These are phyloP conservation scores for Carcinoscorpius rotundicauda DNA, from an alignment of 1,140 invertebrate genomes.

Conservation along the genomic window DNA sequence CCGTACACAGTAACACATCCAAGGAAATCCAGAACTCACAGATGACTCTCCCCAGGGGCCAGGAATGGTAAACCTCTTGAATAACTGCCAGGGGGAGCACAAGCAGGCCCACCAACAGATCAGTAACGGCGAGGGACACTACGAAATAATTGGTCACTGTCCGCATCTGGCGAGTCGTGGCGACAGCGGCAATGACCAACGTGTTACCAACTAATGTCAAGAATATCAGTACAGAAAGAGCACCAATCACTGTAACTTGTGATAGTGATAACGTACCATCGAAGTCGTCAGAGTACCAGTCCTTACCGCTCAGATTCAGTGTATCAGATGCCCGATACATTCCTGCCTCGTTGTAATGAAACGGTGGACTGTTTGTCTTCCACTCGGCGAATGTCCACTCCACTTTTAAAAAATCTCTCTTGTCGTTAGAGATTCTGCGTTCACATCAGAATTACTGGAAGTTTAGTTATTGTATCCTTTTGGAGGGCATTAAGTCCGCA, in stretches of 20 bases:
- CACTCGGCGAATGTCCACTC: too few species aligned
- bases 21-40: constrained; percentile 98
- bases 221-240: constrained; percentile 25
- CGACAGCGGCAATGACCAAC: constrained; percentile 39
- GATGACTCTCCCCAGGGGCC: constrained; percentile 90
- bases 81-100: constrained; percentile 39
- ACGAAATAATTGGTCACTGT: constrained; percentile 47
- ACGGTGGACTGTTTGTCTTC: too few species aligned
- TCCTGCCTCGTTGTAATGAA: too few species aligned
- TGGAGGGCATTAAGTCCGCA: too few species aligned
- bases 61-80: constrained; percentile 33
- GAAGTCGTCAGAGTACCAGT: too few species aligned
- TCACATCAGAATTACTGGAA: too few species aligned
- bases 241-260: background rate
- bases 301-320: too few species aligned
- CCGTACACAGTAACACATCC: constrained; percentile 89
- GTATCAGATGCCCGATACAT: too few species aligned
- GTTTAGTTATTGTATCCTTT: too few species aligned
- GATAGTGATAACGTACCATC: too few species aligned
- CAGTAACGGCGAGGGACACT: constrained; percentile 38
- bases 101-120: constrained; percentile 37
- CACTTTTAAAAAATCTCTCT: too few species aligned
- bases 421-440: too few species aligned
- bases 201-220: constrained; percentile 33
- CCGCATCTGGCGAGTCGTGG: constrained; percentile 41